Base-by-base conservation (phyloP, 1,140 invertebrate species). In the Leucophenga varia region DNA sequence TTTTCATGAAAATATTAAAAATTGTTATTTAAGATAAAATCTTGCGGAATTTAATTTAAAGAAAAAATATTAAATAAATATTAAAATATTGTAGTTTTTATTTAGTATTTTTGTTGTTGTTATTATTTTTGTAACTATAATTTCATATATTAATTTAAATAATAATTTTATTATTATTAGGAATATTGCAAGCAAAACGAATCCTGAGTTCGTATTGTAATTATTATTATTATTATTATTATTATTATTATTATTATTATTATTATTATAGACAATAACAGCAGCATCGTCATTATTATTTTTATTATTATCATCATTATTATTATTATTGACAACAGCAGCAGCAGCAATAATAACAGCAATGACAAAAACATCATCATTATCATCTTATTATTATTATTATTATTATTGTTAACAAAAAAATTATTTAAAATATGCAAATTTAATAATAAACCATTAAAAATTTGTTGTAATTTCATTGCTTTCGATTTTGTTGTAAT, bases 151-250 rank as follows among this genome's bases (percentile, higher is more conserved):
- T 32, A 43, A 43, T 34, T 43, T 43, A 34, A 43, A 25, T 25
- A 53, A 46, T 36, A 43, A 44, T 34, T 47, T 43, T 57, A 42
- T 31, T 17, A 47, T 36, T 28, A 51, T 46, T 51, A 58, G 45
- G 25, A 57, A 52, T 39, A 22, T 37, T 49, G 52, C 41, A 45
- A 50, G 52, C 46, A 36, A 63, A 64, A 68, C 54, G 50, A 57
- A 46, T 56, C 52, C 59, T 57, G 64, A 55, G 59, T 50, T 67
- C 52, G 57, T 59, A 43, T 52, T 47, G 18, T 57, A 59, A 10
- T 25, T 10, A 25, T 25, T 25, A 10, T 25, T 10, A 25, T 6
- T 10, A 38, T 38, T 17, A 25, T 25, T 10, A 25, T 6, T 10
- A 10, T 10, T 9, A 7, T 13, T 17, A 32, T 31, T 12, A 6